A percentile compares a stretch with the other conserved stretches of the same genome.
These are phyloP conservation scores for Mus musculus DNA, from an alignment of 2,113 vertebrate species.

Conservation along the genomic window GRCm39 chr1:70894501-70895000, in stretches of 20 bases:
- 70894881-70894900: neutral
- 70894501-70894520: neutral
- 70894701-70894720: neutral
- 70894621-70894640: neutral
- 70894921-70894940: neutral
- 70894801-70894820: neutral
- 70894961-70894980: neutral
- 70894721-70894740: neutral
- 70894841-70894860: neutral
- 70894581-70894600: neutral
- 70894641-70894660: neutral
- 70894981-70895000: neutral
- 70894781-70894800: slow-evolving; percentile 18
- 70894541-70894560: neutral
- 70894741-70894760: neutral
- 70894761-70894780: neutral
- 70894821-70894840: neutral
- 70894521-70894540: neutral
- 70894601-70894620: too few relatives aligned
- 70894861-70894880: neutral
- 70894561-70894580: neutral
- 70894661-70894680: neutral
- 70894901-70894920: neutral
- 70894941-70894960: neutral
- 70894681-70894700: neutral